Evolutionary conservation across 2,888 invertebrate genomes (phyloP).

Genomic region (Pyralis farinalis): DNA sequence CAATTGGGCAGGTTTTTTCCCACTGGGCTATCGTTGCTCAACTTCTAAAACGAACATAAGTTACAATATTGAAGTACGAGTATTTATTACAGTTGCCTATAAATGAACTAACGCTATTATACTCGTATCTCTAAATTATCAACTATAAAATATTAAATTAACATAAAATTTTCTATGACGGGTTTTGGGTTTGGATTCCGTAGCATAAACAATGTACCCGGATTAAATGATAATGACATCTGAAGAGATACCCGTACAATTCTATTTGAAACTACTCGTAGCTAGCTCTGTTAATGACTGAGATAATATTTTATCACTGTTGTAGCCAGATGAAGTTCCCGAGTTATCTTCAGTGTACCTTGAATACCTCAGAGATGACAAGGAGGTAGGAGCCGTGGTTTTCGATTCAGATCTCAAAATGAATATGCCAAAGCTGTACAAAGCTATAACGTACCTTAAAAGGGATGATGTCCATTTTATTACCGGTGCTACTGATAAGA

Average conservation of each 20-base stretch:
- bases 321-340: conserved; percentile 47
- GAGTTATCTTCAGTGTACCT: conserved; percentile 42
- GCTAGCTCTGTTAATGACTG: no score
- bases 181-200: no score
- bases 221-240: not conserved
- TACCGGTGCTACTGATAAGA: conserved; percentile 68
- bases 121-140: no score
- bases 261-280: not conserved
- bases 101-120: no score
- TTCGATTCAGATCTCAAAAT: conserved; percentile 74
- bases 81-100: no score
- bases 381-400: conserved; percentile 79
- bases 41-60: no score
- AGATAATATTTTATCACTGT: not conserved
- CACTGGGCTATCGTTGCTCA: no score
- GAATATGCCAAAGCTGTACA: conserved; percentile 73
- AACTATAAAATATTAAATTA: no score
- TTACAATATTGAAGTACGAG: no score
- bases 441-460: conserved; percentile 64
- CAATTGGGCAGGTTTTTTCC: no score
- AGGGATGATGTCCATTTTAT: conserved; percentile 75
- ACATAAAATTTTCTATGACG: no score
- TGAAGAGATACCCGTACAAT: not conserved
- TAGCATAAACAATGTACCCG: not conserved
- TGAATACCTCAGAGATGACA: conserved; percentile 53